Evolutionary conservation across 35 echinoderm and acorn worm species (phyloP).

Genomic region (Lytechinus variegatus): DNA sequence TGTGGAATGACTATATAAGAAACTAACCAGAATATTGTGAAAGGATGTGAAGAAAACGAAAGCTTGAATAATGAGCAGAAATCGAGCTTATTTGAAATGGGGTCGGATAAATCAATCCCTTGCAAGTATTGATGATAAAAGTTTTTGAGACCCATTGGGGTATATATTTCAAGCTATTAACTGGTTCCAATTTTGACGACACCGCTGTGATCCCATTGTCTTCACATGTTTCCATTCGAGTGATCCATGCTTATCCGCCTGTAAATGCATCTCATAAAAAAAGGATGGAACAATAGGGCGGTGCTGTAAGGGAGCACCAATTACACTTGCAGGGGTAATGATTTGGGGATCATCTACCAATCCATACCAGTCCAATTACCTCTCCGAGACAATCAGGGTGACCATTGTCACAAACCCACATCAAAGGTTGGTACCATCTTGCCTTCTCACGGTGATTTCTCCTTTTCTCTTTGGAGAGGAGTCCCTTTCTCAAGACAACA

Average conservation of each 20-base stretch:
- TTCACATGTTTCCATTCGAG: background rate
- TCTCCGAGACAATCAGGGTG: background rate
- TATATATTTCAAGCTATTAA: background rate
- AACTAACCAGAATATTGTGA: background rate
- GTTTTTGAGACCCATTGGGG: background rate
- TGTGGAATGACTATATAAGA: background rate
- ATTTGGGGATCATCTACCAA: background rate
- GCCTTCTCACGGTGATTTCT: background rate
- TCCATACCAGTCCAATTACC: constrained; percentile 17
- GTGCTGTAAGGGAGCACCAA: background rate
- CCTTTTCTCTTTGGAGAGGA: background rate
- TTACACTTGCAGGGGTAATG: constrained; percentile 10
- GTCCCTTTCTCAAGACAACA: background rate
- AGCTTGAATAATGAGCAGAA: background rate
- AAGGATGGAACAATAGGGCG: background rate
- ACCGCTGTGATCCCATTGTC: background rate
- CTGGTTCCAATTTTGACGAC: background rate
- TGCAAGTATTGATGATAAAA: background rate
- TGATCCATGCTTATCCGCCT: background rate
- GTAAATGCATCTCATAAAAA: background rate
- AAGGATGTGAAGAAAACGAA: background rate
- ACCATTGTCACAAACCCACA: background rate
- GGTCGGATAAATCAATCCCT: background rate
- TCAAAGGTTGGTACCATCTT: background rate
- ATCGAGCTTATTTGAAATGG: background rate